These are phyloP conservation scores for Psilopogon haemacephalus DNA, from an alignment of 2,113 vertebrate genomes.

Conservation along the genomic window DNA sequence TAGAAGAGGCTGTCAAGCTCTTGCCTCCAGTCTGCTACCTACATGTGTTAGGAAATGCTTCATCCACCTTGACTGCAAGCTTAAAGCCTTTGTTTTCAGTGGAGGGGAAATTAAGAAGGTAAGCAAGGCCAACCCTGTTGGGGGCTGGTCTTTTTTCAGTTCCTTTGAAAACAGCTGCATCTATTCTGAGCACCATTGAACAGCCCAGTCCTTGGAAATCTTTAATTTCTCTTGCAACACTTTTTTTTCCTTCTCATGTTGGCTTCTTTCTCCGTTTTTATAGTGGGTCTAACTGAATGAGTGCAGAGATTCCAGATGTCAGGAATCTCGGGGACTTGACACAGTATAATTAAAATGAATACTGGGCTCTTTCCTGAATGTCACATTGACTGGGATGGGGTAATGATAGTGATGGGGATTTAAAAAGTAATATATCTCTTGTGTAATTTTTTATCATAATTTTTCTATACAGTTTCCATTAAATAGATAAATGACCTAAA, in stretches of 20 bases:
- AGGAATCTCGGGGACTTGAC: background rate
- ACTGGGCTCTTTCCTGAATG: background rate
- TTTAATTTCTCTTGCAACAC: background rate
- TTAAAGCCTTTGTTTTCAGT: background rate
- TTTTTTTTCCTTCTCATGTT: background rate
- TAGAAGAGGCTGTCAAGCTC: background rate
- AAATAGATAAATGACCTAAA: constrained; percentile 56
- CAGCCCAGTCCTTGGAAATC: background rate
- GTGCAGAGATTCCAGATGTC: background rate
- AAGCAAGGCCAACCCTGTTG: background rate
- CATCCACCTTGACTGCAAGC: background rate
- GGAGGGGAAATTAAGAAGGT: background rate
- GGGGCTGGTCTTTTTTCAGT: background rate
- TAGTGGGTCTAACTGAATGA: background rate
- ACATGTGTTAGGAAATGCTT: background rate
- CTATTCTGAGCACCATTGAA: background rate
- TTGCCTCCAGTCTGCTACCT: background rate
- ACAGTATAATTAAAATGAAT: background rate
- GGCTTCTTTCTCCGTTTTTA: background rate
- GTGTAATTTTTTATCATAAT: constrained; percentile 49
- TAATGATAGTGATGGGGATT: constrained; percentile 9
- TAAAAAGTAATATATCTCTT: constrained; percentile 44
- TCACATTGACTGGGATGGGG: background rate
- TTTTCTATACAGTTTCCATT: constrained; percentile 54
- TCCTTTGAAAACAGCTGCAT: background rate